Conservation (phyloP, 2,888 invertebrate species). For the Trachelus stipa region DNA sequence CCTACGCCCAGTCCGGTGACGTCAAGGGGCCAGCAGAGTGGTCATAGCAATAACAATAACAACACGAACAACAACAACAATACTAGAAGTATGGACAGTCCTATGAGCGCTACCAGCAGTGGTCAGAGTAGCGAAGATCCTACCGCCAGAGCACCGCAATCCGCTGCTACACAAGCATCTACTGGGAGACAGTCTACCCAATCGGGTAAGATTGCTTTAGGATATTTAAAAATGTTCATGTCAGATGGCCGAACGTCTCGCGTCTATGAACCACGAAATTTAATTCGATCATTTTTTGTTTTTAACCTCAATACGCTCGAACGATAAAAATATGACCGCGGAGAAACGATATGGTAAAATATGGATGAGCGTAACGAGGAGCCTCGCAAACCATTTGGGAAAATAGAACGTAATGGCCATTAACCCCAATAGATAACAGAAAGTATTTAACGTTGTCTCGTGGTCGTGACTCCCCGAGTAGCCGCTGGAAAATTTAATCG, state of each 20-base stretch:
- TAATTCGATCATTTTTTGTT: background rate
- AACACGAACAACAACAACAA: conserved; percentile 35
- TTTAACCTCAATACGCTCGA: background rate
- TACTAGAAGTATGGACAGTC: conserved; percentile 55
- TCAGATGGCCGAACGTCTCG: background rate
- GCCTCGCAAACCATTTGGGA: conserved; percentile 34
- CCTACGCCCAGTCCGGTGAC: conserved; percentile 60
- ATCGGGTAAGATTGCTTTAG: conserved; percentile 43
- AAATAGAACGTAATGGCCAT: conserved; percentile 28
- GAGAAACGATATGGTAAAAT: background rate
- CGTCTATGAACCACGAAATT: background rate
- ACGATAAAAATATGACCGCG: background rate
- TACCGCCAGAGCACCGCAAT: conserved; percentile 57
- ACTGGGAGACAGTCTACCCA: conserved; percentile 59
- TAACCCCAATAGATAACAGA: conserved; percentile 32
- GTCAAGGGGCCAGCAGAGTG: conserved; percentile 41
- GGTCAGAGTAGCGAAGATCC: conserved; percentile 63
- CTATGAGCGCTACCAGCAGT: conserved; percentile 62
- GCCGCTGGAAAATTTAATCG: conserved; percentile 2
- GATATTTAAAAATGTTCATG: background rate
- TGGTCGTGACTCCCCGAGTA: background rate
- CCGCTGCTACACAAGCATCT: conserved; percentile 64
- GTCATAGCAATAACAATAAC: conserved; percentile 31
- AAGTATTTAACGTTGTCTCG: conserved; percentile 27
- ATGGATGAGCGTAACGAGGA: background rate